A percentile compares a stretch with the other conserved stretches of the same genome.
These are phyloP conservation scores for Anthoptus insignis DNA, from an alignment of 2,888 invertebrate genomes.

Conservation along the genomic window DNA sequence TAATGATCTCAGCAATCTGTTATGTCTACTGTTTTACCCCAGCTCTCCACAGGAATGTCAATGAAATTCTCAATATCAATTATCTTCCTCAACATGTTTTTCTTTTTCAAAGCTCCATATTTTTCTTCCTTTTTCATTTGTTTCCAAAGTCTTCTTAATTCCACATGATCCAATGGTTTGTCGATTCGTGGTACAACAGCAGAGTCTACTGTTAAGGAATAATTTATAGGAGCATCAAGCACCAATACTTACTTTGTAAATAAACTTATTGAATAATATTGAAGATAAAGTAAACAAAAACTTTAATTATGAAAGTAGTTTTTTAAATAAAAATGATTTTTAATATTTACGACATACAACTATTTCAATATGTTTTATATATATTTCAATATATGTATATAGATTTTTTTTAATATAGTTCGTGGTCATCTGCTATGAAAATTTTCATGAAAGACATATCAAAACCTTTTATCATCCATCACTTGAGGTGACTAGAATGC, in stretches of 20 bases:
- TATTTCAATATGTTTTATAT: too few species aligned
- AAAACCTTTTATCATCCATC: too few species aligned
- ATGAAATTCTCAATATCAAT: slow-evolving; percentile 18
- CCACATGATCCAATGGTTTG: slow-evolving; percentile 10
- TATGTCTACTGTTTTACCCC: slow-evolving; percentile 21
- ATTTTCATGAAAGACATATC: too few species aligned
- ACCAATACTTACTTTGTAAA: not conserved
- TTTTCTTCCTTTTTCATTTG: slow-evolving; percentile 18
- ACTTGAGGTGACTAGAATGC: too few species aligned
- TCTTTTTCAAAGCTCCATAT: slow-evolving; percentile 24
- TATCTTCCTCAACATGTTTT: slow-evolving; percentile 22
- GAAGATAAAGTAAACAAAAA: too few species aligned
- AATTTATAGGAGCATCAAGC: slow-evolving; percentile 7
- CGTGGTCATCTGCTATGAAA: too few species aligned
- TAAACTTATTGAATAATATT: too few species aligned
- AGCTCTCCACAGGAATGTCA: slow-evolving; percentile 22
- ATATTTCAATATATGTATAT: too few species aligned
- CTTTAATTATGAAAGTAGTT: too few species aligned
- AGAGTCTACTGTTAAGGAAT: slow-evolving; percentile 19
- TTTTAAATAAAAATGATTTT: too few species aligned
- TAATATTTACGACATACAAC: too few species aligned
- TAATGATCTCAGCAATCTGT: slow-evolving; percentile 17
- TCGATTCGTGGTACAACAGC: slow-evolving; percentile 23
- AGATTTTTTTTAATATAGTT: too few species aligned
- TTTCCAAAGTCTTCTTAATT: slow-evolving; percentile 22